These are phyloP conservation scores for Temnopleurus reevesii DNA, from an alignment of 53 echinoderm and acorn worm genomes.

Conservation along the genomic window DNA sequence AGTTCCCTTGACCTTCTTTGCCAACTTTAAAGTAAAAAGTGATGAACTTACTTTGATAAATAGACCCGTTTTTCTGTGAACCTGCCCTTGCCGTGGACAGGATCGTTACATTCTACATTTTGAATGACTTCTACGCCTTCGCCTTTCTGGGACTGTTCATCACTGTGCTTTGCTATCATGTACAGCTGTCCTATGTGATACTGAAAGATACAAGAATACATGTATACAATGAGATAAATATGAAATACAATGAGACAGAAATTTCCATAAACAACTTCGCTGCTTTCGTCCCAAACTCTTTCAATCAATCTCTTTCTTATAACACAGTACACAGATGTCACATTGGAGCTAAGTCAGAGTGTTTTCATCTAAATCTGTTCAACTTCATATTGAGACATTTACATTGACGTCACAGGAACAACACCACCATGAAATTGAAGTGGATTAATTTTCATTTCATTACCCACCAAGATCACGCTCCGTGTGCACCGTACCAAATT, in stretches of 20 bases:
- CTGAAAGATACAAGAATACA: conserved; percentile 62
- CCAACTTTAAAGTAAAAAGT: no score
- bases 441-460: conserved; percentile 6
- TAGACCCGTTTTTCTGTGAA: conserved; percentile 96
- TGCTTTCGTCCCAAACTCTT: not conserved
- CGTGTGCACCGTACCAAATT: no score
- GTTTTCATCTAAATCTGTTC: not conserved
- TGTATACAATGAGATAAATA: not conserved
- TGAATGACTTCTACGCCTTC: conserved; percentile 95
- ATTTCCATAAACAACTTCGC: no score
- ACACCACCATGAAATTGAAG: not conserved
- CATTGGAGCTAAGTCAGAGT: not conserved
- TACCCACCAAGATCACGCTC: no score
- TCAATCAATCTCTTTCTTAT: no score
- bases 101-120: conserved; percentile 89
- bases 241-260: no score
- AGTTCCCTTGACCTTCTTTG: no score
- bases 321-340: not conserved
- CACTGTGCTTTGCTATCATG: conserved; percentile 99
- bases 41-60: conserved; percentile 77
- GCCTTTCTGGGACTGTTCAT: conserved; percentile 97
- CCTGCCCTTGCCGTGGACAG: conserved; percentile 88
- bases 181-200: conserved; percentile 97
- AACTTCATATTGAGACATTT: not conserved
- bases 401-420: not conserved